Evolutionary conservation across 2,888 invertebrate species (phyloP).

Genomic region (Callosobruchus maculatus): DNA sequence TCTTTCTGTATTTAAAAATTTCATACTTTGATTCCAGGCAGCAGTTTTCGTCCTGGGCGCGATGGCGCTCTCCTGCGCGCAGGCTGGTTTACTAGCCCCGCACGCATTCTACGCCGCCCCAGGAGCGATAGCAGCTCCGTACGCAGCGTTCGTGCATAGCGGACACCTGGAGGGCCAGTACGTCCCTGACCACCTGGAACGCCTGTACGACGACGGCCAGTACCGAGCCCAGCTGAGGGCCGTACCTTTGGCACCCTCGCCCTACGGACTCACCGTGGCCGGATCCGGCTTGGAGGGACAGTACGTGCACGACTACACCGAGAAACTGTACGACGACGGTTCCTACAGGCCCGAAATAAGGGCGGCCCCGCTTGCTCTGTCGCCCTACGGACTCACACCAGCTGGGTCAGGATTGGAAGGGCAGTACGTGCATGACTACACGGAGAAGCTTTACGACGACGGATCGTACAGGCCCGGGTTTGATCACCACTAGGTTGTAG

Average conservation of each 20-base stretch:
- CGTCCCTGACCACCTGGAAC: conserved; percentile 32
- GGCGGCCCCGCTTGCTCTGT: conserved; percentile 26
- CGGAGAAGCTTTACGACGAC: conserved; percentile 36
- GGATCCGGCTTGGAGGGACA: conserved; percentile 36
- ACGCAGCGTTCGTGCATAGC: conserved; percentile 19
- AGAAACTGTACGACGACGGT: conserved; percentile 38
- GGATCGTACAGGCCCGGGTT: conserved; percentile 37
- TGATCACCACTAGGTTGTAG: conserved; percentile 6
- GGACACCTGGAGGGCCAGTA: conserved; percentile 36
- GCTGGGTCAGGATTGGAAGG: conserved; percentile 35
- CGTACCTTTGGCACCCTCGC: conserved; percentile 25
- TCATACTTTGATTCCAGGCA: conserved; percentile 8
- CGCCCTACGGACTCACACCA: conserved; percentile 31
- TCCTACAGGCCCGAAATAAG: conserved; percentile 33
- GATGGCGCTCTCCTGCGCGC: conserved; percentile 27
- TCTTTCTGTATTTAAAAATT: too few relatives aligned
- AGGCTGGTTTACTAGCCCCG: conserved; percentile 22
- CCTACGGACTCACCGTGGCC: conserved; percentile 28
- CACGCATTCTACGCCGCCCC: conserved; percentile 10
- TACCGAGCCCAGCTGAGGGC: conserved; percentile 31
- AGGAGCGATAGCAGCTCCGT: conserved; percentile 11
- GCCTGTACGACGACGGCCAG: conserved; percentile 38
- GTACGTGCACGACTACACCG: conserved; percentile 34
- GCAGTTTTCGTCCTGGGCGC: conserved; percentile 25
- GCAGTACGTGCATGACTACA: conserved; percentile 34